Conservation (phyloP, 2,888 invertebrate species). For the Drosophila ustulata region DNA sequence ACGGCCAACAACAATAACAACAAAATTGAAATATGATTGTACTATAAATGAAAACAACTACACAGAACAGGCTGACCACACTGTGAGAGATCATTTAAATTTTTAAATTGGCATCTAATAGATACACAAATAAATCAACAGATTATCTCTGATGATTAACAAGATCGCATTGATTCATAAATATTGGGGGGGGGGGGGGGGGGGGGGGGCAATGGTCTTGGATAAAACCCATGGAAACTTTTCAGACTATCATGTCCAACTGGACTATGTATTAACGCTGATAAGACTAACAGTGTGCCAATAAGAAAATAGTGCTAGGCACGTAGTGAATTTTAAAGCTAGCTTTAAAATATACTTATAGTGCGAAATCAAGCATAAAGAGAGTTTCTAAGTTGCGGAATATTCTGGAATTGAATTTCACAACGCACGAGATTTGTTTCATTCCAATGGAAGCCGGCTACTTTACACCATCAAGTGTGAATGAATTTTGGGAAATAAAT, state of each 20-base stretch:
- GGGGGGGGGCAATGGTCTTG: neutral
- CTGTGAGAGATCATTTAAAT: constrained; percentile 45
- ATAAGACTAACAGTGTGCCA: constrained; percentile 24
- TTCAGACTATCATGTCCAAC: neutral
- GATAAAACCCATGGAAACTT: constrained; percentile 3
- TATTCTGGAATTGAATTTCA: constrained; percentile 61
- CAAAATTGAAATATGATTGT: constrained; percentile 70
- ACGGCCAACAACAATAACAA: constrained; percentile 30
- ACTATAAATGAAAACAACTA: constrained; percentile 59
- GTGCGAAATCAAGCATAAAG: constrained; percentile 4
- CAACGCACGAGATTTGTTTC: constrained; percentile 27
- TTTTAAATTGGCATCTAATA: constrained; percentile 2
- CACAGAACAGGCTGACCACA: constrained; percentile 38
- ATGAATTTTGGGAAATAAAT: constrained; percentile 49
- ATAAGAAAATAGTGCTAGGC: neutral
- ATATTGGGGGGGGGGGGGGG: neutral
- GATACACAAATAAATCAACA: constrained; percentile 1
- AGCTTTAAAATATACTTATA: constrained; percentile 7
- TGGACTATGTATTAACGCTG: constrained; percentile 3
- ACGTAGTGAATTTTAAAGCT: neutral
- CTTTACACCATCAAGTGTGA: constrained; percentile 63
- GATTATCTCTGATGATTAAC: constrained; percentile 3
- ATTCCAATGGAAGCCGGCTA: constrained; percentile 41
- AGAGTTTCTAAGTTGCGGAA: constrained; percentile 30
- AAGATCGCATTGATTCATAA: neutral